Evolutionary conservation across 2,888 invertebrate genomes (phyloP).

Genomic region (Aethes cnicana): DNA sequence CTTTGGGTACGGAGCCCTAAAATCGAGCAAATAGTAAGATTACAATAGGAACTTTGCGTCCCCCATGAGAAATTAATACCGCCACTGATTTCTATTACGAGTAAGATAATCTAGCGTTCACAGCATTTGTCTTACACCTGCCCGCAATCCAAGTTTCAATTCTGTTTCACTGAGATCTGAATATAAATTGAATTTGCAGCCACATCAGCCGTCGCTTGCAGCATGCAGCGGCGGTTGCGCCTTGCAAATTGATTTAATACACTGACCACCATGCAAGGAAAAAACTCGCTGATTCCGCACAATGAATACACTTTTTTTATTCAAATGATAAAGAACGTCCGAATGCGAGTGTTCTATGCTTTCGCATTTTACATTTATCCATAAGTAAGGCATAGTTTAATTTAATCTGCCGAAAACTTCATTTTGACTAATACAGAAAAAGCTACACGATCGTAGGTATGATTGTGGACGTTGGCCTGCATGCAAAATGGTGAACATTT

Average conservation of each 20-base stretch:
- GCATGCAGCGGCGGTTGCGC: slow-evolving; percentile 49
- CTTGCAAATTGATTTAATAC: slow-evolving; percentile 64
- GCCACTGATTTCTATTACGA: slow-evolving; percentile 24
- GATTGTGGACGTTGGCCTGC: too few species aligned
- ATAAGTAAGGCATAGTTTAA: too few species aligned
- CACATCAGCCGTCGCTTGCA: slow-evolving; percentile 55
- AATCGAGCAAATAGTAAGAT: too few species aligned
- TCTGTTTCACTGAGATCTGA: slow-evolving; percentile 63
- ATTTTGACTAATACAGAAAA: too few species aligned
- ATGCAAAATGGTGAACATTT: background rate
- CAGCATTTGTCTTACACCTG: slow-evolving; percentile 42
- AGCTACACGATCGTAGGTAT: too few species aligned
- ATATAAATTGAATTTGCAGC: slow-evolving; percentile 68
- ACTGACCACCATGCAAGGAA: slow-evolving; percentile 43
- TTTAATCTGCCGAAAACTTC: too few species aligned
- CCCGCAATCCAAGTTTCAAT: slow-evolving; percentile 66
- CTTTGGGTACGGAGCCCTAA: too few species aligned
- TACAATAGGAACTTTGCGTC: too few species aligned
- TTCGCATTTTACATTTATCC: too few species aligned
- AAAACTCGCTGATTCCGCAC: slow-evolving; percentile 47
- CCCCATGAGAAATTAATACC: slow-evolving; percentile 19
- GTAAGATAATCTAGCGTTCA: slow-evolving; percentile 23
- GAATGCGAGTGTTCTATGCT: too few species aligned
- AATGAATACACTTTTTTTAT: too few species aligned
- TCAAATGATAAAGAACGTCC: too few species aligned